Conservation (phyloP, 2,113 vertebrate species). For the Entosphenus tridentatus region DNA sequence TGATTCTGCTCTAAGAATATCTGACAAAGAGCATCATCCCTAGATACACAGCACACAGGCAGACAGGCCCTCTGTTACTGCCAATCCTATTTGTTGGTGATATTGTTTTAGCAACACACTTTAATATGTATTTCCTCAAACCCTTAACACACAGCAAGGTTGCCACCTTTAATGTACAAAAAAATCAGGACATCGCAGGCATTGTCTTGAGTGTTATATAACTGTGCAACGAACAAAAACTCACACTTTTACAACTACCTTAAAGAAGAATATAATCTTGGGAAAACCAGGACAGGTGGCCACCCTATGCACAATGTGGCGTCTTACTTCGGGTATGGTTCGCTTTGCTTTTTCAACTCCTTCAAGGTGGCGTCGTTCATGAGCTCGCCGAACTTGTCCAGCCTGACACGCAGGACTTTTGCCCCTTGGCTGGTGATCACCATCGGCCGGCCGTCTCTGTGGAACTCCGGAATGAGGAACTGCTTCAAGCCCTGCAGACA, state of each 20-base stretch:
- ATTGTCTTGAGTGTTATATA: too few species aligned
- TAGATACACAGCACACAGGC: conserved; percentile 6
- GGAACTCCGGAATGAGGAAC: conserved; percentile 11
- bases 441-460: conserved; percentile 14
- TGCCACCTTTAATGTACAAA: too few species aligned
- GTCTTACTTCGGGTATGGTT: conserved; percentile 19
- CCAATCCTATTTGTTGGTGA: too few species aligned
- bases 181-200: too few species aligned
- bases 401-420: conserved; percentile 16
- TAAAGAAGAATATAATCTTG: too few species aligned
- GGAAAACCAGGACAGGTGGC: too few species aligned
- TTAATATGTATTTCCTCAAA: too few species aligned
- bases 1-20: conserved; percentile 17
- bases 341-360: conserved; percentile 12
- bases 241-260: too few species aligned
- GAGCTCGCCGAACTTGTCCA: conserved; percentile 15
- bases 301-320: too few species aligned
- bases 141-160: too few species aligned
- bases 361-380: conserved; percentile 11
- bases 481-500: conserved; percentile 17
- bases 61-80: not conserved
- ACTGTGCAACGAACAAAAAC: too few species aligned
- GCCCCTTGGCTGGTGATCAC: conserved; percentile 18
- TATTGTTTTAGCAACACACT: not conserved
- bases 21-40: conserved; percentile 18